Evolutionary conservation across 2,113 vertebrate genomes (phyloP).

Genomic region (Hylia prasina): DNA sequence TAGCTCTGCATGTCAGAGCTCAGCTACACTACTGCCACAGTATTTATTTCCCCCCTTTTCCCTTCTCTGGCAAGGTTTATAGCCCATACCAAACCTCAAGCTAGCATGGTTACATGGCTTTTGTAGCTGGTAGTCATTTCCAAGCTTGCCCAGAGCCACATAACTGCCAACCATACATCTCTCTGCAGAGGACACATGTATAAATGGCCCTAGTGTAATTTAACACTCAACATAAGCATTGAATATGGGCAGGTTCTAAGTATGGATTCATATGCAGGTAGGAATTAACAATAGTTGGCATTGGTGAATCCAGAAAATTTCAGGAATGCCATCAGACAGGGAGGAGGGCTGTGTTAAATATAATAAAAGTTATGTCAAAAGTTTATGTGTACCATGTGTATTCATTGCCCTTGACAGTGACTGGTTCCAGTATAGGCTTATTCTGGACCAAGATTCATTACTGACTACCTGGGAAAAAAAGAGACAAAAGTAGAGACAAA

Average conservation of each 20-base stretch:
- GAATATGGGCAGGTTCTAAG: neutral
- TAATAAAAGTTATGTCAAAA: neutral
- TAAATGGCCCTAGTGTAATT: neutral
- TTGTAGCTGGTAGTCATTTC: neutral
- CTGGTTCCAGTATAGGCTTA: neutral
- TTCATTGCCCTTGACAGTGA: neutral
- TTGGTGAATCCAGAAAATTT: neutral
- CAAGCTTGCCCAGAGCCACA: neutral
- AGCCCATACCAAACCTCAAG: neutral
- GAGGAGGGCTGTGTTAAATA: neutral
- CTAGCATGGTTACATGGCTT: neutral
- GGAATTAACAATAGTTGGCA: neutral
- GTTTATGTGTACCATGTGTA: neutral
- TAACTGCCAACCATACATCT: neutral
- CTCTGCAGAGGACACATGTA: neutral
- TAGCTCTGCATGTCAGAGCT: neutral
- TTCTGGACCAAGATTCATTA: neutral
- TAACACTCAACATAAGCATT: neutral
- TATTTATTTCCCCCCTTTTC: neutral
- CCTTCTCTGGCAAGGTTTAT: neutral
- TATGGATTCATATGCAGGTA: neutral
- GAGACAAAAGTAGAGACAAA: neutral
- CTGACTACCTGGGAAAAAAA: neutral
- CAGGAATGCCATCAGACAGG: neutral
- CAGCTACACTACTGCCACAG: neutral